Percentiles rank a stretch among this genome's conserved stretches.
Evolutionary conservation across 1,140 invertebrate genomes (phyloP).

Genomic region (Cherax destructor): DNA sequence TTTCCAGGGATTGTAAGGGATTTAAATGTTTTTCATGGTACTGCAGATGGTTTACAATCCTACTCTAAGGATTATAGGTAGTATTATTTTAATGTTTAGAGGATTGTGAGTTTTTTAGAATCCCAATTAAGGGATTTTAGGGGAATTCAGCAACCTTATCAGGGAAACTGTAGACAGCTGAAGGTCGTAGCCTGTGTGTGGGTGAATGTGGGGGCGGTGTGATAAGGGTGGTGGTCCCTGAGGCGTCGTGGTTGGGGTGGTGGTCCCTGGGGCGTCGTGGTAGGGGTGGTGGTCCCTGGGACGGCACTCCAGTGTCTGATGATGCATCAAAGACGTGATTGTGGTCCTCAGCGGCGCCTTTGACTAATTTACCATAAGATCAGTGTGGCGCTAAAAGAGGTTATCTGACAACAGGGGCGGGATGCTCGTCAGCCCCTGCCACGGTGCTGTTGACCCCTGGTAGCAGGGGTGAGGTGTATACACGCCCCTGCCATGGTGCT

Average conservation of each 20-base stretch:
- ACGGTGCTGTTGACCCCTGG: not conserved
- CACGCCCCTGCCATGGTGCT: not conserved
- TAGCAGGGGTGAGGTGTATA: not conserved
- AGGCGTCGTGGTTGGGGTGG: not conserved
- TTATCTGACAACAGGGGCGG: constrained; percentile 9
- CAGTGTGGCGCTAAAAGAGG: constrained; percentile 26
- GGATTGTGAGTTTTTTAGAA: too few relatives aligned
- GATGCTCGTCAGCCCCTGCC: not conserved
- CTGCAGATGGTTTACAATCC: too few relatives aligned
- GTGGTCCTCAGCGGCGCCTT: constrained; percentile 18
- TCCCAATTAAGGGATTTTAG: too few relatives aligned
- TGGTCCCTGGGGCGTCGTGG: not conserved
- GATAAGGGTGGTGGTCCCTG: not conserved
- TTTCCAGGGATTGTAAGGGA: too few relatives aligned
- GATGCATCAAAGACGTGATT: constrained; percentile 9
- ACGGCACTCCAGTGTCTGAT: constrained; percentile 8
- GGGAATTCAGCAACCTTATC: too few relatives aligned
- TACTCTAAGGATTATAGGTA: too few relatives aligned
- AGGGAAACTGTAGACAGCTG: too few relatives aligned
- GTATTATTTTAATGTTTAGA: too few relatives aligned
- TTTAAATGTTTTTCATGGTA: too few relatives aligned
- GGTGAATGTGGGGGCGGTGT: not conserved
- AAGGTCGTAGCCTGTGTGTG: too few relatives aligned
- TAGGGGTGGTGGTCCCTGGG: not conserved
- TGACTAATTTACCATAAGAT: constrained; percentile 22